phyloP scores from a whole-genome alignment of 1,140 invertebrate species.

The Rhyzopertha dominica region DNA sequence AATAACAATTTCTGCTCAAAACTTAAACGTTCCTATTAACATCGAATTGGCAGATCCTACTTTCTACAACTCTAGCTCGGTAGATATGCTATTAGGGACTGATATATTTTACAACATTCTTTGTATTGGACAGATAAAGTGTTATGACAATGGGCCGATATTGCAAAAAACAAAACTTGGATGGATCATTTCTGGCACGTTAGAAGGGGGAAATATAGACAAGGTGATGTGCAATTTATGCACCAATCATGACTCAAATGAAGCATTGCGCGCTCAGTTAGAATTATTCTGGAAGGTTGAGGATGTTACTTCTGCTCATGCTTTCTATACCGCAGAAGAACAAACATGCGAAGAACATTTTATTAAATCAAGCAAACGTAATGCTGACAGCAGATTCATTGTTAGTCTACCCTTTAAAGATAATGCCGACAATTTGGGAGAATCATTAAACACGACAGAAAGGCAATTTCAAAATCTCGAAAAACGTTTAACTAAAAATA shows the following conservation, averaged over 20 bases:
- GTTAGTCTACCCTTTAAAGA: conserved; percentile 10
- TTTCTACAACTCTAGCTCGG: conserved; percentile 6
- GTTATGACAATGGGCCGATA: background rate
- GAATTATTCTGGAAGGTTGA: conserved; percentile 10
- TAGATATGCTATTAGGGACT: conserved; percentile 21
- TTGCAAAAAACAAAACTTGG: conserved; percentile 17
- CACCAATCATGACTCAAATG: too few relatives aligned
- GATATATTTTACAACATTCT: conserved; percentile 21
- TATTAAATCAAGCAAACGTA: background rate
- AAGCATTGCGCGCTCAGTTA: conserved; percentile 2
- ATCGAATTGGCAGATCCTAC: conserved; percentile 15
- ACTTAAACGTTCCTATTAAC: conserved; percentile 14
- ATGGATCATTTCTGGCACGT: conserved; percentile 17
- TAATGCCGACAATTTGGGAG: background rate
- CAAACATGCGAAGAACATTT: conserved; percentile 12
- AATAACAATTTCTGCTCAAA: conserved; percentile 6
- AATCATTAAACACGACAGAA: conserved; percentile 6
- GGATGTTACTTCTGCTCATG: background rate
- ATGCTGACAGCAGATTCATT: conserved; percentile 10
- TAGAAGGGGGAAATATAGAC: background rate
- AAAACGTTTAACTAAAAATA: conserved; percentile 1
- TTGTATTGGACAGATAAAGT: conserved; percentile 19
- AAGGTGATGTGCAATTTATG: too few relatives aligned
- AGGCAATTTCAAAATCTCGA: conserved; percentile 10
- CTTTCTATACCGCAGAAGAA: conserved; percentile 2